These are phyloP conservation scores for Ypsolopha sequella DNA, from an alignment of 2,888 invertebrate species.

Conservation along the genomic window DNA sequence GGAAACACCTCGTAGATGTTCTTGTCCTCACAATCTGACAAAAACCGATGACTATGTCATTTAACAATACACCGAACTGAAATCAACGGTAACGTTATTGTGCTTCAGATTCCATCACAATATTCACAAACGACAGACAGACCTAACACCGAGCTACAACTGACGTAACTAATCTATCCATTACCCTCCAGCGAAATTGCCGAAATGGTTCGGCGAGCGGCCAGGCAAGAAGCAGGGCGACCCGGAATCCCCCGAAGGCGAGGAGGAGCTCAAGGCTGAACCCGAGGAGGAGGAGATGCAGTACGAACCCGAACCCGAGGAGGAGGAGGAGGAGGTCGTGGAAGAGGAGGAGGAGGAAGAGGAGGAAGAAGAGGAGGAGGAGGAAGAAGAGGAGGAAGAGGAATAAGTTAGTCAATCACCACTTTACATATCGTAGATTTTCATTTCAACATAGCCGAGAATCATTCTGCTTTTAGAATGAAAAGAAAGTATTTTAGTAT, in stretches of 20 bases:
- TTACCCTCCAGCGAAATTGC: constrained; percentile 81
- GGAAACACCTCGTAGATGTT: too few species aligned
- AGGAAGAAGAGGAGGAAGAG: constrained; percentile 74
- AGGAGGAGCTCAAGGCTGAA: constrained; percentile 86
- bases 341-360: constrained; percentile 84
- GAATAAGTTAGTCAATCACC: constrained; percentile 42
- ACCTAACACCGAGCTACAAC: too few species aligned
- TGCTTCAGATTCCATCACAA: too few species aligned
- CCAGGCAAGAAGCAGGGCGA: constrained; percentile 94
- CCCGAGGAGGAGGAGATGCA: constrained; percentile 78
- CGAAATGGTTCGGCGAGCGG: constrained; percentile 96
- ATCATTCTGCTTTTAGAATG: background rate
- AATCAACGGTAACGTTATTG: too few species aligned
- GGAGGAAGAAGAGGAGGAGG: constrained; percentile 80
- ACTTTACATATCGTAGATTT: background rate
- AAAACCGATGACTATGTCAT: too few species aligned
- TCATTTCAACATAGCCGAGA: background rate
- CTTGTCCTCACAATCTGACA: too few species aligned
- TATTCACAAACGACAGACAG: too few species aligned
- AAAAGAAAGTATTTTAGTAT: background rate
- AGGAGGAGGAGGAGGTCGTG: constrained; percentile 76
- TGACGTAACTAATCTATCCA: too few species aligned
- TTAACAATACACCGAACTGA: too few species aligned
- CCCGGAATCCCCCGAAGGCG: constrained; percentile 91
- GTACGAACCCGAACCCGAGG: constrained; percentile 78